Conservation (phyloP, 1,140 invertebrate genomes). For the Drosophila lowei region DNA sequence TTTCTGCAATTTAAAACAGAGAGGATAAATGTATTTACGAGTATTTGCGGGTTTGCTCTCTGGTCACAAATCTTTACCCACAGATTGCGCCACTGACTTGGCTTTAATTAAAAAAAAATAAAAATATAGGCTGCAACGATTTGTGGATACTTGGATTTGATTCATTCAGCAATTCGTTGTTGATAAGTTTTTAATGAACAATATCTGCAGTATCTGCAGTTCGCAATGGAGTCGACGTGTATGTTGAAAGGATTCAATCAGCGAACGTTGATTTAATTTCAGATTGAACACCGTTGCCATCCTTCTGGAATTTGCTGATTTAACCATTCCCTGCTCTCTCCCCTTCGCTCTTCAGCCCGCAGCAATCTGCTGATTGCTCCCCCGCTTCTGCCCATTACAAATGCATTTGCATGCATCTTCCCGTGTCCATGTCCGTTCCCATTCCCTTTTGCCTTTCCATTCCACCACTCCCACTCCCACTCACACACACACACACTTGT, state of each 20-base stretch:
- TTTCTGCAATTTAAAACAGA: too few species aligned
- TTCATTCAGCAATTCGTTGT: too few species aligned
- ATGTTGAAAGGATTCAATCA: conserved; percentile 45
- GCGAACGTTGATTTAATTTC: conserved; percentile 50
- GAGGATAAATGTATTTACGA: too few species aligned
- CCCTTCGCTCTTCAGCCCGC: conserved; percentile 16
- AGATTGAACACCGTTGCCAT: conserved; percentile 8
- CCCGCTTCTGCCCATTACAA: conserved; percentile 30
- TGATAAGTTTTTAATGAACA: too few species aligned
- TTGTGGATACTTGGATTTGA: too few species aligned
- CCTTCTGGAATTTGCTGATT: conserved; percentile 38
- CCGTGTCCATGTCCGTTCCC: conserved; percentile 3
- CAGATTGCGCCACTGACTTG: too few species aligned
- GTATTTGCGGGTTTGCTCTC: too few species aligned
- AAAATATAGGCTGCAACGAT: too few species aligned
- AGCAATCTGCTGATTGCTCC: conserved; percentile 45
- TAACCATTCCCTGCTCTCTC: conserved; percentile 23
- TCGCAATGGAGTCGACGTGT: conserved; percentile 1
- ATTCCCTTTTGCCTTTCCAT: too few species aligned
- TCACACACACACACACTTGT: neutral
- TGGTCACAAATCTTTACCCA: too few species aligned
- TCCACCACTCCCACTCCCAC: neutral
- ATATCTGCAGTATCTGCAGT: neutral
- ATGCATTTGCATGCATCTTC: conserved; percentile 39
- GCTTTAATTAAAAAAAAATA: too few species aligned